Evolutionary conservation across 2,888 invertebrate genomes (phyloP).

Genomic region (Noctua comes): DNA sequence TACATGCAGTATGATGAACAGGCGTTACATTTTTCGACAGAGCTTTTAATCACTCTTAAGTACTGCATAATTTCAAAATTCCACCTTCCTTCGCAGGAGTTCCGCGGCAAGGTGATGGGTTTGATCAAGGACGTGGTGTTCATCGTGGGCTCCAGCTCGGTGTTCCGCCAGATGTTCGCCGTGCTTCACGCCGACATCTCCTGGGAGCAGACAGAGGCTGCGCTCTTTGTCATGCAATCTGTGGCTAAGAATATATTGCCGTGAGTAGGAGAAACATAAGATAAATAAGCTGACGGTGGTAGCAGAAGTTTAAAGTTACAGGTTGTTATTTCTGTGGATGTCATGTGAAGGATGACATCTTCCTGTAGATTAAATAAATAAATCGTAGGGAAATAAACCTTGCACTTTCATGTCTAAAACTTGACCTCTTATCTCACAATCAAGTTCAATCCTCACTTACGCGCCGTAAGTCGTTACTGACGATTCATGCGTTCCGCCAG

Average conservation of each 20-base stretch:
- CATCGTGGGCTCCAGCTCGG: constrained; percentile 97
- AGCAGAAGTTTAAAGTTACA: not conserved
- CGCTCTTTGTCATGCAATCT: constrained; percentile 98
- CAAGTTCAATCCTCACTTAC: not conserved
- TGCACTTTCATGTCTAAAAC: not conserved
- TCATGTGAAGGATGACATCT: not conserved
- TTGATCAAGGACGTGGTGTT: constrained; percentile 99
- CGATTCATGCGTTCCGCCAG: not conserved
- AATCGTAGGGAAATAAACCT: not conserved
- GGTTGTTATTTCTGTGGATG: not conserved
- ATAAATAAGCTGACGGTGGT: not conserved
- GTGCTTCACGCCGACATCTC: constrained; percentile 93
- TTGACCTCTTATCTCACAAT: not conserved
- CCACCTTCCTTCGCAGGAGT: constrained; percentile 89
- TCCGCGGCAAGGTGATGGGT: constrained; percentile 96
- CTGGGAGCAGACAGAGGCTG: constrained; percentile 98
- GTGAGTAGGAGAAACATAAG: constrained; percentile 88
- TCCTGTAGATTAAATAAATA: not conserved
- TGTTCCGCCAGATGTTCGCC: constrained; percentile 97
- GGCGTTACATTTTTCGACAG: not conserved
- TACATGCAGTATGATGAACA: not conserved
- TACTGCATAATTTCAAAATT: not conserved
- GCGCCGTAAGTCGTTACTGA: not conserved
- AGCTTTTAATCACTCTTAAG: not conserved
- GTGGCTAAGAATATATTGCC: constrained; percentile 98